These are phyloP conservation scores for Delia radicum DNA, from an alignment of 1,140 invertebrate genomes.

Conservation along the genomic window DNA sequence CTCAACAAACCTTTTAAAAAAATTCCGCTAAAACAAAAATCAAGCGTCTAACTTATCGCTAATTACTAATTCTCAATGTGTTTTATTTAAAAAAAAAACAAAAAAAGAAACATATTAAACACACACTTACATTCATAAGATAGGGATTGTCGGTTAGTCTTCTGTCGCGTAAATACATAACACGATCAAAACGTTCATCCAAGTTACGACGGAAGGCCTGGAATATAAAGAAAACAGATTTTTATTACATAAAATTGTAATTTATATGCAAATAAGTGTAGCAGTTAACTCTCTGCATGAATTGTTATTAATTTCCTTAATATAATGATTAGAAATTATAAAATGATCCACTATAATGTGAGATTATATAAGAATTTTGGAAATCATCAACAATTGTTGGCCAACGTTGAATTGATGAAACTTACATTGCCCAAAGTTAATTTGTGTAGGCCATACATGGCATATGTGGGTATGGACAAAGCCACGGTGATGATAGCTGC, in stretches of 20 bases:
- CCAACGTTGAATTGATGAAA: slow-evolving; percentile 14
- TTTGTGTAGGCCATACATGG: slow-evolving; percentile 62
- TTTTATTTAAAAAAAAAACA: no score
- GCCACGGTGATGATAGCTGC: slow-evolving; percentile 61
- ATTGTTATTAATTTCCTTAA: background rate
- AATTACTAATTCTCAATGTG: no score
- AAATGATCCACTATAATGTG: slow-evolving; percentile 28
- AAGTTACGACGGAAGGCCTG: slow-evolving; percentile 60
- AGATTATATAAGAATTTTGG: slow-evolving; percentile 51
- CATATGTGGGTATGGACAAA: slow-evolving; percentile 60
- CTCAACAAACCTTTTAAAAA: no score
- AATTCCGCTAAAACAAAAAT: no score
- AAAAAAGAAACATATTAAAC: background rate
- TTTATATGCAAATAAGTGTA: no score
- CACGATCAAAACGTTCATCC: slow-evolving; percentile 58
- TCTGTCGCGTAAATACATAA: slow-evolving; percentile 59
- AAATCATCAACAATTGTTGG: slow-evolving; percentile 17
- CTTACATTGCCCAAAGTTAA: slow-evolving; percentile 62
- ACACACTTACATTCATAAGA: slow-evolving; percentile 58
- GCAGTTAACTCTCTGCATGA: no score
- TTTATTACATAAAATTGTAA: background rate
- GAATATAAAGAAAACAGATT: slow-evolving; percentile 17
- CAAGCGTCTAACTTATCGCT: no score
- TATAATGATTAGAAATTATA: slow-evolving; percentile 27
- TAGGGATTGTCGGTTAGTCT: slow-evolving; percentile 60